Evolutionary conservation across 2,113 vertebrate species (phyloP), one percentile per base, ranked within the genome.

Genomic region (Scomber colias): DNA sequence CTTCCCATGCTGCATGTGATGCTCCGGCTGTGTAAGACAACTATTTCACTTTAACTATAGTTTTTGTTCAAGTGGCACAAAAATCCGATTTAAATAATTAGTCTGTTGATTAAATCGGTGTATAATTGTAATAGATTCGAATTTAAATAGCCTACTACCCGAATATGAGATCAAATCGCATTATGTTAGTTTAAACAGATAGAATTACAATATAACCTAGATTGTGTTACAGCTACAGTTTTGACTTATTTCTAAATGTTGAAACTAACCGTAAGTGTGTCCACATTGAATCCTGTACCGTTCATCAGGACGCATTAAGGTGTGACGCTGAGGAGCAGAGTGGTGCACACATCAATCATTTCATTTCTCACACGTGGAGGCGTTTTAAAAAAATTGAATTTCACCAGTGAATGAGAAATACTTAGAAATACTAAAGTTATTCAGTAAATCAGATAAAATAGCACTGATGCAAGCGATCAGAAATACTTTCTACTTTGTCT

Each of bases 321-420:
- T 53, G 24, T 5, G 8, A 40, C 4, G 14, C 48, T 65, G 21
- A 14, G 74, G 60, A 10, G 46, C 8, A 5, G 24, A 2, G 55
- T 66, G 62, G 51, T 27, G 24, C 64, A 77, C 54, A 59, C 6
- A 45, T 74, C 59, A 85, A 71, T 84, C 71, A 74, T 59, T 45
- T 73, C 21, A 21, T 21, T 48, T 75, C 51, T 66, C 31, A 70
- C 9, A n/a, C 15, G 49, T 4, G 51, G 27, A 74, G 35, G 51
- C n/a, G 31, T 59, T 30, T 67, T 27, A 27, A 45, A n/a, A 61
- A 35, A 13, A 19, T 19, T 64, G 15, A 60, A 57, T 75, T 67
- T 71, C 63, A 64, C 19, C 17, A 24, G 48, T 45, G 45, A 44
- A 15, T 0, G 17, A 0, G 10, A 50, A 14, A 30, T 17, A 7